Evolutionary conservation across 1,140 invertebrate species (phyloP).

Genomic region (Radopholus similis): DNA sequence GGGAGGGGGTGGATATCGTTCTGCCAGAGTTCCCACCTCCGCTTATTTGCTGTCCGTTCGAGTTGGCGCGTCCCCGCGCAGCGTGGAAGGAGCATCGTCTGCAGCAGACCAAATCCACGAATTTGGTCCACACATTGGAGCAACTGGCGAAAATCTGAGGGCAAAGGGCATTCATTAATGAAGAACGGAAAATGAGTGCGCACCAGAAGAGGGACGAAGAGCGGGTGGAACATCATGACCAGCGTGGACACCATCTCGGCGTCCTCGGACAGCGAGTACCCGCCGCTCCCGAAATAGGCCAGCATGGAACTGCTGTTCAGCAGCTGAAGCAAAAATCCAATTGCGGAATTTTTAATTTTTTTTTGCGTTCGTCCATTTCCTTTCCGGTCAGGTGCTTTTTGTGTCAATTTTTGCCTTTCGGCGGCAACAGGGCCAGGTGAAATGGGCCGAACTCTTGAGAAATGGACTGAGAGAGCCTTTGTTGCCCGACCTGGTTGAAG

Average conservation of each 20-base stretch:
- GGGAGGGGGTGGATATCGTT: no score
- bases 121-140: conserved; percentile 39
- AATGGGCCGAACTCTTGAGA: not conserved
- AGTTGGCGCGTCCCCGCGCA: no score
- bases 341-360: not conserved
- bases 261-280: conserved; percentile 20
- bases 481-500: conserved; percentile 30
- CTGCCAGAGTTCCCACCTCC: no score
- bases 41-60: no score
- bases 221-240: conserved; percentile 35
- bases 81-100: no score
- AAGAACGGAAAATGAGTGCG: not conserved
- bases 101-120: conserved; percentile 38
- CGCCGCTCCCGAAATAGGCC: not conserved
- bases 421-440: not conserved
- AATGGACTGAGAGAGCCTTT: not conserved
- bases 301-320: not conserved
- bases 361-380: not conserved
- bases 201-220: conserved; percentile 37
- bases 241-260: conserved; percentile 23
- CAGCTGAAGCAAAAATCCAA: not conserved
- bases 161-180: not conserved
- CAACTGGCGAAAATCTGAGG: conserved; percentile 31
- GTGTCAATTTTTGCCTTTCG: no score
- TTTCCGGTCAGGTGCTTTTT: not conserved